Conservation (phyloP, 1,140 invertebrate genomes). For the Apis cerana region DNA sequence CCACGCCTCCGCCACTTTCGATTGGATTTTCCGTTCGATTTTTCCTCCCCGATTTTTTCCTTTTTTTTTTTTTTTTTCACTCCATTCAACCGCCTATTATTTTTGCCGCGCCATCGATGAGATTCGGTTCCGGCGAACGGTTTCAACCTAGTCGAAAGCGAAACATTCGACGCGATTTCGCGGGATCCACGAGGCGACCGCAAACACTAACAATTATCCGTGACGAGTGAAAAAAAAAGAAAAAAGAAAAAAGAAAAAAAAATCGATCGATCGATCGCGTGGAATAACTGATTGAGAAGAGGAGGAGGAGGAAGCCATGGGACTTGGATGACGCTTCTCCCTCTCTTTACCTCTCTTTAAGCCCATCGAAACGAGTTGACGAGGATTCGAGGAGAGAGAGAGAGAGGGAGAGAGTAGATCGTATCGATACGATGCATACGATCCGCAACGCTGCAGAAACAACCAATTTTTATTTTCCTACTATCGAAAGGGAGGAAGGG, state of each 20-base stretch:
- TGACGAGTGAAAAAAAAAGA: background rate
- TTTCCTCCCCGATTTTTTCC: background rate
- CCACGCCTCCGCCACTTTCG: background rate
- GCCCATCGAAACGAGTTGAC: too few relatives aligned
- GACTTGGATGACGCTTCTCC: too few relatives aligned
- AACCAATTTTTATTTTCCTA: too few relatives aligned
- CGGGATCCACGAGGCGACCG: background rate
- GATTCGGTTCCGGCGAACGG: background rate
- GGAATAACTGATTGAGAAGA: background rate
- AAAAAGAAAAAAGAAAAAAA: too few relatives aligned
- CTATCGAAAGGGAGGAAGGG: background rate
- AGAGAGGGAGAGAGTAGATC: too few relatives aligned
- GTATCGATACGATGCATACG: too few relatives aligned
- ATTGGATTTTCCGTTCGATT: conserved; percentile 22
- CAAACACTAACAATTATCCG: conserved; percentile 11
- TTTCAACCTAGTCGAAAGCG: background rate
- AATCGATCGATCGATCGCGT: background rate
- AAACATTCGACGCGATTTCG: background rate
- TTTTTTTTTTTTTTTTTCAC: background rate
- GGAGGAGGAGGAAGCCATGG: too few relatives aligned
- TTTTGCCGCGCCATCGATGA: too few relatives aligned
- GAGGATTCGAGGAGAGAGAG: too few relatives aligned
- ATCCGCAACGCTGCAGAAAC: too few relatives aligned
- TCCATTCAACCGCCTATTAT: background rate
- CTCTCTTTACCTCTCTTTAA: too few relatives aligned